Percentiles rank a stretch among this genome's conserved stretches.
These are phyloP conservation scores for Bombus pascuorum DNA, from an alignment of 1,140 invertebrate species.

Conservation along the genomic window DNA sequence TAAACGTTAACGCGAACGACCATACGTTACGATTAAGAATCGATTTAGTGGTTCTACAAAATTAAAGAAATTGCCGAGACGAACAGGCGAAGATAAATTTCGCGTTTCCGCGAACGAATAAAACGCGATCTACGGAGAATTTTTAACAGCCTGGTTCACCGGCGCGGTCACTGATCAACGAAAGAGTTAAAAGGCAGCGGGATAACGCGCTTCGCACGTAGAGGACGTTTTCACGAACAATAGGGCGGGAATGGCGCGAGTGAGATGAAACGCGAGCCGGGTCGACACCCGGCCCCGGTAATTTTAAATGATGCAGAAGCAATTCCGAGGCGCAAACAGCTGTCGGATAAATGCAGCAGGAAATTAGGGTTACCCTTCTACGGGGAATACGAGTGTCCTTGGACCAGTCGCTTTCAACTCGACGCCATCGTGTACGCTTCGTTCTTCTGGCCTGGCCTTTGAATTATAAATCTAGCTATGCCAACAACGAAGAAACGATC, in stretches of 20 bases:
- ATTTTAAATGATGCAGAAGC: conserved; percentile 72
- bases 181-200: conserved; percentile 9
- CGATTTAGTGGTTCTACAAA: neutral
- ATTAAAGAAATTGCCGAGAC: neutral
- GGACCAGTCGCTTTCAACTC: neutral
- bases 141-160: neutral
- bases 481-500: too few species aligned
- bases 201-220: neutral
- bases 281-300: conserved; percentile 31
- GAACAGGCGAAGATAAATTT: neutral
- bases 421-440: neutral
- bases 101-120: neutral
- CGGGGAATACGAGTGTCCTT: neutral
- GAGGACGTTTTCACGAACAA: conserved; percentile 10
- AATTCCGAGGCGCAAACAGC: conserved; percentile 65
- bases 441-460: neutral
- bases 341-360: conserved; percentile 50
- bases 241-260: neutral
- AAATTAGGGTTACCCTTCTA: conserved; percentile 53
- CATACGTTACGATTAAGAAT: neutral
- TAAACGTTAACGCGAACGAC: neutral
- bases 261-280: neutral
- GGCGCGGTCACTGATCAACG: neutral
- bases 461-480: too few species aligned
- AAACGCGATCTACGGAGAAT: neutral